Evolutionary conservation across 2,113 vertebrate species (phyloP).

Genomic region (Bambusicola thoracicus): DNA sequence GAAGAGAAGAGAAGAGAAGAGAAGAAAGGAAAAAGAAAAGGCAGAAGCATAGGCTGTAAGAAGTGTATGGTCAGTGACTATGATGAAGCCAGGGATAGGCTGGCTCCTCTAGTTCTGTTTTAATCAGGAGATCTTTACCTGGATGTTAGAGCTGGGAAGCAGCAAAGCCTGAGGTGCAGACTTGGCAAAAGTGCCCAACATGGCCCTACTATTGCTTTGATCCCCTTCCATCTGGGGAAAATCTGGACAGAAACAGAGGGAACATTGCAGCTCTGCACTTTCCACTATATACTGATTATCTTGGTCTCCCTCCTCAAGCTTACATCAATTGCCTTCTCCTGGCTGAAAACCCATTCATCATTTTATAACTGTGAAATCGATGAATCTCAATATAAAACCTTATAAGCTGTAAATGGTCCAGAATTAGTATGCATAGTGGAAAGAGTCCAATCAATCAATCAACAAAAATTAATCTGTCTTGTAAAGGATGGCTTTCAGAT

Average conservation of each 20-base stretch:
- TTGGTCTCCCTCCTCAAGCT: neutral
- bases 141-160: neutral
- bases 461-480: constrained; percentile 40
- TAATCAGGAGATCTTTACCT: neutral
- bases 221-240: neutral
- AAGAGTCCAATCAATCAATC: neutral
- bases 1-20: too few relatives aligned
- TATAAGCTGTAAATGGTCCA: neutral
- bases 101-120: neutral
- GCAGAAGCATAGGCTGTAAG: neutral
- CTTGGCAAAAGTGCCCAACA: neutral
- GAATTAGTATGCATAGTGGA: neutral
- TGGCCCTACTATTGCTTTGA: neutral
- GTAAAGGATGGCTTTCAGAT: neutral
- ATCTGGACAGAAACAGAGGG: neutral
- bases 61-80: neutral
- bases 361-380: constrained; percentile 2
- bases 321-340: neutral
- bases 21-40: neutral
- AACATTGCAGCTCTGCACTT: neutral
- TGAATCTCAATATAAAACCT: neutral
- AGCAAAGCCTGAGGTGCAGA: neutral
- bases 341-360: neutral
- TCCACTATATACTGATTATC: neutral
- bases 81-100: neutral